Evolutionary conservation across 1,140 invertebrate species (phyloP).

Genomic region (Pogonomyrmex californicus): DNA sequence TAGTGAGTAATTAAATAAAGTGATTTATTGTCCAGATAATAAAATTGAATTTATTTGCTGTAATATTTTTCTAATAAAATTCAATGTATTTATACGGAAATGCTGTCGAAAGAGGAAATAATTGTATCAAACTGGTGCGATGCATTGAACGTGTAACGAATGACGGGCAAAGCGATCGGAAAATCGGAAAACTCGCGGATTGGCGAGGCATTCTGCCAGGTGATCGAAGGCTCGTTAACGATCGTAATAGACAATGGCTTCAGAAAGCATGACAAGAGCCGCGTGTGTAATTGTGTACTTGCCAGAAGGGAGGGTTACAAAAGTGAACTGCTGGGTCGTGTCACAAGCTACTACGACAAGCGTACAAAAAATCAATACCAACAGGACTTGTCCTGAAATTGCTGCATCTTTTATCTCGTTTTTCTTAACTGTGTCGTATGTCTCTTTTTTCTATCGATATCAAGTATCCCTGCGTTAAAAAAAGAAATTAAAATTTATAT

Average conservation of each 20-base stretch:
- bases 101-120: slow-evolving; percentile 1
- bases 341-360: slow-evolving; percentile 63
- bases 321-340: slow-evolving; percentile 71
- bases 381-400: slow-evolving; percentile 52
- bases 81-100: background rate
- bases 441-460: background rate
- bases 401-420: slow-evolving; percentile 37
- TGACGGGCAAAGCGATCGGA: slow-evolving; percentile 58
- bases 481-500: background rate
- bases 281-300: slow-evolving; percentile 67
- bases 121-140: background rate
- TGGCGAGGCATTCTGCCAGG: slow-evolving; percentile 60
- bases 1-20: background rate
- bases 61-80: slow-evolving; percentile 5
- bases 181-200: slow-evolving; percentile 66
- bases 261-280: slow-evolving; percentile 66
- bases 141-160: slow-evolving; percentile 24
- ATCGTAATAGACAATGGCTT: slow-evolving; percentile 72
- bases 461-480: background rate
- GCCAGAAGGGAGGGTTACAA: slow-evolving; percentile 61
- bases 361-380: slow-evolving; percentile 70
- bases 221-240: slow-evolving; percentile 71
- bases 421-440: background rate
- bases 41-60: background rate
- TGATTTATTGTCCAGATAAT: background rate